Percentiles rank a stretch among this genome's conserved stretches.
Evolutionary conservation across 2,888 invertebrate genomes (phyloP).

Genomic region (Ceriagrion tenellum): DNA sequence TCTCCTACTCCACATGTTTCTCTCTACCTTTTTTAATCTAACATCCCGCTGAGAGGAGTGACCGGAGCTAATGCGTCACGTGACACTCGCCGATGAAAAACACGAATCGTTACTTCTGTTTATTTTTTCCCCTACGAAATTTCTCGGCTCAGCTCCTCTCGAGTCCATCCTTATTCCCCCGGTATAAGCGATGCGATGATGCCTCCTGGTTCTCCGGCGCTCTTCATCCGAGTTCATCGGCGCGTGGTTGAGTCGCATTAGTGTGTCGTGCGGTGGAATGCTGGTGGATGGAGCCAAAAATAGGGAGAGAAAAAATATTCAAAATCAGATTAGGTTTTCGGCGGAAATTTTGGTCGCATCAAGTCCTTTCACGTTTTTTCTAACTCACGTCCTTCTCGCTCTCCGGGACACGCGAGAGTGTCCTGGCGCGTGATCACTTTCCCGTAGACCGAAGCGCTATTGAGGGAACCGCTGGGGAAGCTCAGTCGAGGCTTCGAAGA

Average conservation of each 20-base stretch:
- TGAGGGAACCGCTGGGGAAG: neutral
- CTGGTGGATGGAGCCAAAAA: neutral
- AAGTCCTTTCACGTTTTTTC: neutral
- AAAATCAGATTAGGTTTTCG: neutral
- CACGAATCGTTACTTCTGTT: neutral
- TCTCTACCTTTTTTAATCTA: neutral
- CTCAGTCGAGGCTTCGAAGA: neutral
- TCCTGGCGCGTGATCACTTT: neutral
- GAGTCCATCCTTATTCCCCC: neutral
- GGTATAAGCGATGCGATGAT: too few species aligned
- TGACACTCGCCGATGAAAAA: neutral
- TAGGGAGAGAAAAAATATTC: neutral
- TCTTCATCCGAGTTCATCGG: neutral
- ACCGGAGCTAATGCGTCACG: slow-evolving; percentile 43
- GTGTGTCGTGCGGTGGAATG: neutral
- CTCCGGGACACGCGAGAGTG: too few species aligned
- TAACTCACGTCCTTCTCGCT: neutral
- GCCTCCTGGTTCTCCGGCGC: neutral
- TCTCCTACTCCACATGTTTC: neutral
- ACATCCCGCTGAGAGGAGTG: slow-evolving; percentile 30
- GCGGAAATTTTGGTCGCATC: neutral
- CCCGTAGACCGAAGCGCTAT: neutral
- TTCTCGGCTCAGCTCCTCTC: neutral
- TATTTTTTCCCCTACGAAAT: neutral
- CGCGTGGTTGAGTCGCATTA: neutral